phyloP scores from a whole-genome alignment of 2,888 invertebrate genomes.

The Pachymerium ferrugineum region DNA sequence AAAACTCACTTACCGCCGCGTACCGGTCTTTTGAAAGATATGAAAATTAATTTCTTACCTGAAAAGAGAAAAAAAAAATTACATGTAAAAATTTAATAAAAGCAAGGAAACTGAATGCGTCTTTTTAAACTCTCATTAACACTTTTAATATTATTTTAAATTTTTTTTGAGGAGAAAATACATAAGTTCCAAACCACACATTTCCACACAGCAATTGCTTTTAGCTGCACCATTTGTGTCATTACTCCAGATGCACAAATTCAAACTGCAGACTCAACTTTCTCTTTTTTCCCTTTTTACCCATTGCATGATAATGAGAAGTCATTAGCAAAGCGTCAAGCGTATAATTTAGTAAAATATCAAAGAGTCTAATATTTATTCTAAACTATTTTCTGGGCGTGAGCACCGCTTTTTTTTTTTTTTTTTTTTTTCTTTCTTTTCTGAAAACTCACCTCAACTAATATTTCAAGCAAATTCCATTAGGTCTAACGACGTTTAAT shows the following conservation, averaged over 20 bases:
- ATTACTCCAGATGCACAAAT: conserved; percentile 17
- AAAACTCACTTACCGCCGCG: background rate
- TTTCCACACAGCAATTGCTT: background rate
- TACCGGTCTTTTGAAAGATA: background rate
- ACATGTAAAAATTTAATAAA: background rate
- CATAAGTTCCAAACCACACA: background rate
- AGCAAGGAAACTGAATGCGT: too few species aligned
- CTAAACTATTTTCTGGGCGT: background rate
- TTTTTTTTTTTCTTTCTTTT: too few species aligned
- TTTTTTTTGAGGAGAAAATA: background rate
- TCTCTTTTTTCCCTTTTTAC: background rate
- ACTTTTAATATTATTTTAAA: background rate
- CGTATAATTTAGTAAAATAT: conserved; percentile 1
- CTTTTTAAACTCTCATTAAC: background rate
- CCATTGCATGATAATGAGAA: conserved; percentile 1
- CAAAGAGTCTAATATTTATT: conserved; percentile 15
- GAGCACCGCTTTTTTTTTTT: too few species aligned
- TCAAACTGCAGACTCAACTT: conserved; percentile 5
- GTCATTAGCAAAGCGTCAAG: conserved; percentile 9
- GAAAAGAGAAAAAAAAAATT: background rate
- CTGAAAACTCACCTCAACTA: too few species aligned
- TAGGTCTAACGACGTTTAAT: conserved; percentile 7
- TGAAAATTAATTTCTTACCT: background rate
- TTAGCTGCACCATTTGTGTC: background rate
- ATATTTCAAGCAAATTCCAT: conserved; percentile 3